Percentiles rank a stretch among this genome's conserved stretches.
These are phyloP conservation scores for Phaenicophaeus curvirostris DNA, from an alignment of 2,797 vertebrate genomes.

Conservation along the genomic window DNA sequence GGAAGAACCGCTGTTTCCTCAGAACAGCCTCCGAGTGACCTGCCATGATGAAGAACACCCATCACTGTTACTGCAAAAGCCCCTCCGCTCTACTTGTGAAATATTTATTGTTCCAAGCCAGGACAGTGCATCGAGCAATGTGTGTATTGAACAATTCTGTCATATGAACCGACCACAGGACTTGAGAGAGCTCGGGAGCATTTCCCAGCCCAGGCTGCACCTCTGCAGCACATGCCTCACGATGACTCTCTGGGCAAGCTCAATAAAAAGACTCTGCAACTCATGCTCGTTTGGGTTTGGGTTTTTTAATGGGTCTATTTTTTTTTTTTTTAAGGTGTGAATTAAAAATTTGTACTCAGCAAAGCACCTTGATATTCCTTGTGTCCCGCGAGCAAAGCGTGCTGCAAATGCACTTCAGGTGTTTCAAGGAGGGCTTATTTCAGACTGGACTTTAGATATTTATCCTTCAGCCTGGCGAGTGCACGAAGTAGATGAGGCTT, in stretches of 20 bases:
- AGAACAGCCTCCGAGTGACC: slow-evolving; percentile 69
- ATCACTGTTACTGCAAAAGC: background rate
- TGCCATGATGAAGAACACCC: background rate
- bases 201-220: background rate
- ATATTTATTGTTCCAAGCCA: slow-evolving; percentile 57
- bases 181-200: background rate
- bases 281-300: background rate
- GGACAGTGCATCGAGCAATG: background rate
- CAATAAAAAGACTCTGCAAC: slow-evolving; percentile 52
- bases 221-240: background rate
- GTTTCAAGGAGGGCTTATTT: background rate
- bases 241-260: slow-evolving; percentile 11
- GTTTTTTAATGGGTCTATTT: background rate
- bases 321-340: slow-evolving; percentile 22
- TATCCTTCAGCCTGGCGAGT: background rate
- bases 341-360: slow-evolving; percentile 45
- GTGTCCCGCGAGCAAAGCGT: background rate
- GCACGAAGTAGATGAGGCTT: background rate
- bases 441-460: background rate
- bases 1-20: slow-evolving; percentile 79
- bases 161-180: background rate
- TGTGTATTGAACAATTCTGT: slow-evolving; percentile 39
- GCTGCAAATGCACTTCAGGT: background rate
- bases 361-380: slow-evolving; percentile 22
- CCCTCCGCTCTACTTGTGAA: slow-evolving; percentile 33